Conservation (phyloP, 2,888 invertebrate genomes). For the Nysson spinosus region DNA sequence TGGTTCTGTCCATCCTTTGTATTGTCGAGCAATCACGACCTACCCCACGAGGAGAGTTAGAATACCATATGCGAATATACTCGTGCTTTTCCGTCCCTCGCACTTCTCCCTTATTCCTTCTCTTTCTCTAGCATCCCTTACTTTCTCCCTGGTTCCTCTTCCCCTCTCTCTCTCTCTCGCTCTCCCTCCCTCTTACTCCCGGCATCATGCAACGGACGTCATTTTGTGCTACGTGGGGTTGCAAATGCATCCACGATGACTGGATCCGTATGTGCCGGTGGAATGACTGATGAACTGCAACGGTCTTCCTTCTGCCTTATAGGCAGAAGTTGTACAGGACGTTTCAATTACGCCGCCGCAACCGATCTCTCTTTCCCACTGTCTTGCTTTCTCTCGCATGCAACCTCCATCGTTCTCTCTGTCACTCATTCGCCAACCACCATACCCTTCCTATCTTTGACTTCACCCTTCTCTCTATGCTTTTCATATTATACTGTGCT, state of each 20-base stretch:
- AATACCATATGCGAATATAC: conserved; percentile 44
- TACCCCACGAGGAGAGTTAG: conserved; percentile 70
- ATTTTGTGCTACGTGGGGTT: conserved; percentile 73
- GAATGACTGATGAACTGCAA: conserved; percentile 77
- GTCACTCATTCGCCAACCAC: too few relatives aligned
- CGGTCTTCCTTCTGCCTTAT: conserved; percentile 71
- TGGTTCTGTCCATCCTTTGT: conserved; percentile 76
- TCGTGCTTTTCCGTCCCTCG: conserved; percentile 27
- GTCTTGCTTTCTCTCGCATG: neutral
- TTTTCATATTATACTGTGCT: too few relatives aligned
- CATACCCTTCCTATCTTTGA: too few relatives aligned
- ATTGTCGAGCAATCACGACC: conserved; percentile 77
- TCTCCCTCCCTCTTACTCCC: conserved; percentile 13
- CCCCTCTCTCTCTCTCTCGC: neutral
- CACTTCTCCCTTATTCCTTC: conserved; percentile 19
- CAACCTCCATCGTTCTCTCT: neutral
- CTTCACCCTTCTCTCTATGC: too few relatives aligned
- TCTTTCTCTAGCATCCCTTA: conserved; percentile 19
- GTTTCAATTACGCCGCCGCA: conserved; percentile 63
- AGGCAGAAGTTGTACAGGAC: conserved; percentile 69
- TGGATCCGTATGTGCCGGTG: conserved; percentile 65
- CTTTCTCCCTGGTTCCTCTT: conserved; percentile 12
- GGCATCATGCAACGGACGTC: conserved; percentile 63
- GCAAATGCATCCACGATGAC: conserved; percentile 70
- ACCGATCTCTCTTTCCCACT: conserved; percentile 22